These are phyloP conservation scores for Nephrocerus scutellatus DNA, from an alignment of 2,888 invertebrate species.

Conservation along the genomic window DNA sequence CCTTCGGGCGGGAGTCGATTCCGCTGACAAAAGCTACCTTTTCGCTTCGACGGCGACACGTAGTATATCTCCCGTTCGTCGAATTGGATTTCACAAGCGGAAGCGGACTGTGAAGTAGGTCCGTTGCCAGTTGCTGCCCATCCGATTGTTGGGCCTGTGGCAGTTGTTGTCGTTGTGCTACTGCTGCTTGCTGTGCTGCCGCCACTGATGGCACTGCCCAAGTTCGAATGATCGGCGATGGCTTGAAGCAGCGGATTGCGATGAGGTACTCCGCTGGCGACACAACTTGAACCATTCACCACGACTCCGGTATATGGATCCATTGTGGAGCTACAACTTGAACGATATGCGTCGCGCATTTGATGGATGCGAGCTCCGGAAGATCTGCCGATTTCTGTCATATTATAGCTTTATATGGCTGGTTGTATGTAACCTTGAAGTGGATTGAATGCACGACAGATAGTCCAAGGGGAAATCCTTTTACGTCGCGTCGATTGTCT, in stretches of 20 bases:
- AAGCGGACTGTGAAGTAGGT: constrained; percentile 6
- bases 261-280: constrained; percentile 20
- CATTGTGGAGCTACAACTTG: constrained; percentile 20
- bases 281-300: constrained; percentile 20
- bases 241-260: constrained; percentile 35
- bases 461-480: too few relatives aligned
- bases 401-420: too few relatives aligned
- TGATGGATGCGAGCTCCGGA: constrained; percentile 18
- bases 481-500: too few relatives aligned
- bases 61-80: constrained; percentile 45
- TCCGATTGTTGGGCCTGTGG: constrained; percentile 26
- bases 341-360: constrained; percentile 17
- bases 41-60: constrained; percentile 44
- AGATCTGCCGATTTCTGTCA: constrained; percentile 19
- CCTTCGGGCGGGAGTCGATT: constrained; percentile 14
- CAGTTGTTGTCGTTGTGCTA: constrained; percentile 33
- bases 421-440: too few relatives aligned
- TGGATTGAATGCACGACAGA: too few relatives aligned
- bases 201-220: constrained; percentile 38
- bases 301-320: too few relatives aligned
- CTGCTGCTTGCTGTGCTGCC: constrained; percentile 34
- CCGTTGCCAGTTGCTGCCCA: constrained; percentile 11
- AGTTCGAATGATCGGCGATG: constrained; percentile 36
- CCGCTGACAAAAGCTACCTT: constrained; percentile 26
- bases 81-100: constrained; percentile 28